A percentile compares a stretch with the other conserved stretches of the same genome.
Evolutionary conservation across 2,888 invertebrate genomes (phyloP).

Genomic region (Lysandra bellargus): DNA sequence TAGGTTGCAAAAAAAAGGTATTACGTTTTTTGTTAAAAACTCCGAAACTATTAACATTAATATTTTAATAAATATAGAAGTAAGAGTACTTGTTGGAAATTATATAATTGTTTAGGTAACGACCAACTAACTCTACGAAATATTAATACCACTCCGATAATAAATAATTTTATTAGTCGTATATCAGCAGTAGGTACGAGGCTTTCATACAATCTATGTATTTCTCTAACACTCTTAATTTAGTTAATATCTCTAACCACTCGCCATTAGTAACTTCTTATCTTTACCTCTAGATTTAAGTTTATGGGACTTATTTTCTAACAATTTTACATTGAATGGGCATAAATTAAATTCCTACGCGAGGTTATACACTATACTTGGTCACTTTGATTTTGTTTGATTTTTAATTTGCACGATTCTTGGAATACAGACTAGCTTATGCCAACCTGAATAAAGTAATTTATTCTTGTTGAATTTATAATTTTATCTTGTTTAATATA

Average conservation of each 20-base stretch:
- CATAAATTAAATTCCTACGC: conserved; percentile 23
- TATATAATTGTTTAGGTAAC: too few relatives aligned
- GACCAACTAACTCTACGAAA: too few relatives aligned
- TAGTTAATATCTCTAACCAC: background rate
- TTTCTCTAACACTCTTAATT: too few relatives aligned
- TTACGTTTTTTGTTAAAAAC: too few relatives aligned
- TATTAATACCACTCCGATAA: too few relatives aligned
- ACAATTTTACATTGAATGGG: background rate
- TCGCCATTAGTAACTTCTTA: background rate
- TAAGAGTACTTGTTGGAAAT: too few relatives aligned
- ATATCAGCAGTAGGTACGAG: too few relatives aligned
- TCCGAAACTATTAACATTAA: too few relatives aligned
- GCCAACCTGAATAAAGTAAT: background rate
- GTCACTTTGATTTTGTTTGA: background rate
- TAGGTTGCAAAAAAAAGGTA: too few relatives aligned
- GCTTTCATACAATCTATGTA: too few relatives aligned
- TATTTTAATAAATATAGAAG: too few relatives aligned
- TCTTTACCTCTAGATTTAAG: background rate
- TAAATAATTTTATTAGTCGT: too few relatives aligned
- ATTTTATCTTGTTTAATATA: background rate
- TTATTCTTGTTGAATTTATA: background rate
- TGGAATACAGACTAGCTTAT: background rate
- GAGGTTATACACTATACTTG: background rate
- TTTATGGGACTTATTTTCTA: conserved; percentile 5
- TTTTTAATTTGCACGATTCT: background rate